Evolutionary conservation across 2,888 invertebrate species (phyloP).

Genomic region (Drosophila formosana): DNA sequence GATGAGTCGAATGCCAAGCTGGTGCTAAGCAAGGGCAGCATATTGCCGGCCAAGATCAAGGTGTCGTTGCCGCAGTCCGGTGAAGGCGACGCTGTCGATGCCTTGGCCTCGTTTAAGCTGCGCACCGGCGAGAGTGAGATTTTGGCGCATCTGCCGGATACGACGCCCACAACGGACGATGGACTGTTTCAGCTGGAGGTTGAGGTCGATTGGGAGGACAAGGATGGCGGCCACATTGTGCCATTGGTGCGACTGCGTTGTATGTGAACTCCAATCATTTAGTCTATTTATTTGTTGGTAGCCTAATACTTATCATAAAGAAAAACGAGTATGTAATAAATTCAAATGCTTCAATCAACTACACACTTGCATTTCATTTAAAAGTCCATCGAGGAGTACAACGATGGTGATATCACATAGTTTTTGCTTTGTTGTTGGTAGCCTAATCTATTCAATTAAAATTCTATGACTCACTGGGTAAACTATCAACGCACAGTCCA

Average conservation of each 20-base stretch:
- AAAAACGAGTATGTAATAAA: constrained; percentile 52
- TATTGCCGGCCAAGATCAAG: constrained; percentile 79
- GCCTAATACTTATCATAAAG: constrained; percentile 69
- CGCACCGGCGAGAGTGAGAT: constrained; percentile 75
- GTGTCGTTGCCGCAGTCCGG: constrained; percentile 78
- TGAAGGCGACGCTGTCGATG: constrained; percentile 60
- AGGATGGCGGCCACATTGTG: constrained; percentile 67
- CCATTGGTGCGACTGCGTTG: constrained; percentile 76
- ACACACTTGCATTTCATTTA: background rate
- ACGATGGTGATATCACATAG: too few relatives aligned
- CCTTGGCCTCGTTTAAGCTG: constrained; percentile 72
- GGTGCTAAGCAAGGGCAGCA: constrained; percentile 80
- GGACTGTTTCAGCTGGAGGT: constrained; percentile 83
- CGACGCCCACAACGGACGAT: constrained; percentile 74
- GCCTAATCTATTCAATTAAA: too few relatives aligned
- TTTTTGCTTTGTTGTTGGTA: too few relatives aligned
- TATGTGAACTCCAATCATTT: constrained; percentile 61
- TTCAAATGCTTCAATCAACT: constrained; percentile 52
- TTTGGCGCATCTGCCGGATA: constrained; percentile 72
- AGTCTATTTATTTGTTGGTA: constrained; percentile 78
- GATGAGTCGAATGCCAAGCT: constrained; percentile 80
- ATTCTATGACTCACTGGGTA: too few relatives aligned
- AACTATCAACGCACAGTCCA: too few relatives aligned
- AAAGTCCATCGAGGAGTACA: too few relatives aligned
- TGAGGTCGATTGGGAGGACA: constrained; percentile 73